Evolutionary conservation across 2,113 vertebrate genomes (phyloP).

Genomic region (Candoia aspera): DNA sequence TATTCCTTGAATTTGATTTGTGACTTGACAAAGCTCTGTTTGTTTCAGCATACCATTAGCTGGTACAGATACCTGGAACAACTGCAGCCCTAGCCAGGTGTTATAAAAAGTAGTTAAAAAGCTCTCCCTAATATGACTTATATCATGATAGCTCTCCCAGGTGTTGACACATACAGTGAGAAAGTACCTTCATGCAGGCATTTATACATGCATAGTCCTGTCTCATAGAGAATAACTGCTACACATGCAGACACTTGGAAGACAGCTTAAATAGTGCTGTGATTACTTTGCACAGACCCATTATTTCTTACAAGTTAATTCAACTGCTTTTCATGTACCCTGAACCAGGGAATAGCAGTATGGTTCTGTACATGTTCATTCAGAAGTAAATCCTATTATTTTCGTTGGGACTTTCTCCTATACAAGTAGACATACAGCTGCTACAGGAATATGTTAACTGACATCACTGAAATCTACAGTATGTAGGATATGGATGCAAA

Average conservation of each 20-base stretch:
- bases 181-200: neutral
- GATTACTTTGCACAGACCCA: neutral
- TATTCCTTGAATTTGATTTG: slow-evolving; percentile 16
- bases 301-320: neutral
- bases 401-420: neutral
- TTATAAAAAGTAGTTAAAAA: neutral
- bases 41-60: neutral
- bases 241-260: neutral
- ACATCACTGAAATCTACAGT: neutral
- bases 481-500: slow-evolving; percentile 10
- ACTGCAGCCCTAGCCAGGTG: neutral
- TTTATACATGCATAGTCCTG: neutral
- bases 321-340: neutral
- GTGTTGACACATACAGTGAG: neutral
- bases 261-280: neutral
- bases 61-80: neutral
- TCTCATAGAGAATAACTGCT: neutral
- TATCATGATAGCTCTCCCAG: neutral
- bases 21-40: slow-evolving; percentile 1
- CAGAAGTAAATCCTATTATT: neutral
- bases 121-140: neutral
- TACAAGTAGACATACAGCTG: neutral
- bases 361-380: neutral
- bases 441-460: neutral
- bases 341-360: neutral